Conservation (phyloP, 2,888 invertebrate genomes). For the Lithophane socia region DNA sequence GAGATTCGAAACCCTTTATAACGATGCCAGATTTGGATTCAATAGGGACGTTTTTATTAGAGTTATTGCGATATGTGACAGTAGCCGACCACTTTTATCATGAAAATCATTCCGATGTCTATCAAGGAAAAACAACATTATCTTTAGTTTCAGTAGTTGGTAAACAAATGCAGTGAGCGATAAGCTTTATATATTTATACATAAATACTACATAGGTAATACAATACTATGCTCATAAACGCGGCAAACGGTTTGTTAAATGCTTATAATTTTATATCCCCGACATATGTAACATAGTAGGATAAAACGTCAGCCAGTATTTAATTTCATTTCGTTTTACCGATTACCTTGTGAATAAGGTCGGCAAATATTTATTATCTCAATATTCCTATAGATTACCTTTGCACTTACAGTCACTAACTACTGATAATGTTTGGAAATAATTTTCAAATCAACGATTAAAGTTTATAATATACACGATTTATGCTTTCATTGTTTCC, state of each 20-base stretch:
- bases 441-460: conserved; percentile 1
- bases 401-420: conserved; percentile 5
- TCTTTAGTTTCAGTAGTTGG: conserved; percentile 33
- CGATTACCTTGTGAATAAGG: neutral
- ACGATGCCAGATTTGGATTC: neutral
- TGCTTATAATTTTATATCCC: neutral
- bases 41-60: neutral
- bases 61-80: neutral
- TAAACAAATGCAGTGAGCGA: conserved; percentile 26
- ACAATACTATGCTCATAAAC: conserved; percentile 19
- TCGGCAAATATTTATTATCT: conserved; percentile 4
- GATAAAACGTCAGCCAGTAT: neutral
- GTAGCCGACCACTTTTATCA: neutral
- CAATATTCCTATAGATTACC: neutral
- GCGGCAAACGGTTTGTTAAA: conserved; percentile 9
- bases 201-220: conserved; percentile 12
- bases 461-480: neutral
- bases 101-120: neutral
- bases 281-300: neutral
- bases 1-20: neutral
- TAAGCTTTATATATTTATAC: neutral
- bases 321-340: neutral
- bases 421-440: conserved; percentile 2
- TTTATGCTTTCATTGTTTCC: neutral
- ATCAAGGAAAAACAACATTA: conserved; percentile 8